Percentiles rank a stretch among this genome's conserved stretches.
phyloP scores from a whole-genome alignment of 2,113 vertebrate genomes.

The Meriones unguiculatus region DNA sequence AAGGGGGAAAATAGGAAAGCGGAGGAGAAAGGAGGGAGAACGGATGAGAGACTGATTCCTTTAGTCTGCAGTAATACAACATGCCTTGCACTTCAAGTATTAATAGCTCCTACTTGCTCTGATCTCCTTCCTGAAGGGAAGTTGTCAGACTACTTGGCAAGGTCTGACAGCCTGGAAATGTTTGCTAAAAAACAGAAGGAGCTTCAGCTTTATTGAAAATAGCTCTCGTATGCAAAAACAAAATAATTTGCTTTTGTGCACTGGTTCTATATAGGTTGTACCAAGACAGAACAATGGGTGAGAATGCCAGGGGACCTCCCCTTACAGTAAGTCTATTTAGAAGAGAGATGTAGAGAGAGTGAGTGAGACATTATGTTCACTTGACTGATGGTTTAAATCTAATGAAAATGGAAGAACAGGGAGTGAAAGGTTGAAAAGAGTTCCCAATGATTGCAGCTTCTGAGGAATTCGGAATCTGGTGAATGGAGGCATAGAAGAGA shows the following conservation, averaged over 20 bases:
- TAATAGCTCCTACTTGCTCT: not conserved
- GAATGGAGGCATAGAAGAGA: not conserved
- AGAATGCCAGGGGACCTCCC: not conserved
- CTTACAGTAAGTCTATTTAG: not conserved
- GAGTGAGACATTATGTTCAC: not conserved
- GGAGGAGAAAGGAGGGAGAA: too few relatives aligned
- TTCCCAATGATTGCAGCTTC: not conserved
- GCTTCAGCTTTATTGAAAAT: not conserved
- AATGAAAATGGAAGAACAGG: too few relatives aligned
- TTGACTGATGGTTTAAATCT: not conserved
- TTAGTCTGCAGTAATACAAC: not conserved
- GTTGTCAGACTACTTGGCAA: not conserved
- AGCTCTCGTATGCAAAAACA: not conserved
- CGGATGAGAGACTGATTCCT: not conserved
- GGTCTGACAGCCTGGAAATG: not conserved
- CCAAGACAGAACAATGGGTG: not conserved
- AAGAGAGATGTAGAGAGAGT: not conserved
- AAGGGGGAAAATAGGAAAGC: not conserved
- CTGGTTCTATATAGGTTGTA: not conserved
- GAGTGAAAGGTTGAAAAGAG: not conserved
- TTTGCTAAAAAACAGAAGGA: not conserved
- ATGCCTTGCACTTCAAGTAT: not conserved
- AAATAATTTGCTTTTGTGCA: not conserved
- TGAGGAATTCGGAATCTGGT: not conserved
- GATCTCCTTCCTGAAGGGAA: not conserved